These are phyloP conservation scores for Sebastes goodei DNA, from an alignment of 2,797 vertebrate species.

Conservation along the genomic window DNA sequence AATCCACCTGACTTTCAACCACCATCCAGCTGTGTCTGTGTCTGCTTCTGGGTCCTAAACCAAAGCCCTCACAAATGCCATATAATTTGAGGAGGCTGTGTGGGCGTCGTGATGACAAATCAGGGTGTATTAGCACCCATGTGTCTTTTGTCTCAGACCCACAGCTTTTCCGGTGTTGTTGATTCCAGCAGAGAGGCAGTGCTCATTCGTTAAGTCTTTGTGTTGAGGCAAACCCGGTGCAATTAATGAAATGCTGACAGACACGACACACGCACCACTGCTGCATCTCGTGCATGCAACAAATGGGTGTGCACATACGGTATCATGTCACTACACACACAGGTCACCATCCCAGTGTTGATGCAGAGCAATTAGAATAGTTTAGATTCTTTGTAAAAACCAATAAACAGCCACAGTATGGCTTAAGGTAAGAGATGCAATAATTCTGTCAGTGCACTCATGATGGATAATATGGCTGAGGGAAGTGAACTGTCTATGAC, in stretches of 20 bases:
- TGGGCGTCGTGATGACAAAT: constrained; percentile 48
- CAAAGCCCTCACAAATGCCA: not conserved
- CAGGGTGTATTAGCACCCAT: constrained; percentile 7
- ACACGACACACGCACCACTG: constrained; percentile 32
- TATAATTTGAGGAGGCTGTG: constrained; percentile 26
- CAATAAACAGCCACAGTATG: constrained; percentile 8
- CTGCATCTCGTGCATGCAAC: constrained; percentile 35
- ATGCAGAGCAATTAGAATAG: constrained; percentile 31
- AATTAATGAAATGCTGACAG: constrained; percentile 68
- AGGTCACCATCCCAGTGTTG: not conserved
- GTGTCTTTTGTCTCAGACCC: constrained; percentile 36
- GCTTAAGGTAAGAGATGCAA: constrained; percentile 16
- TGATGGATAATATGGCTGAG: constrained; percentile 15
- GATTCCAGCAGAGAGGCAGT: constrained; percentile 41
- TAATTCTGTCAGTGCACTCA: constrained; percentile 18
- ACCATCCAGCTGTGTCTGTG: too few species aligned
- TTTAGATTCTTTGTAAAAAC: constrained; percentile 30
- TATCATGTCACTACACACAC: not conserved
- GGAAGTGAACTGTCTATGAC: constrained; percentile 23
- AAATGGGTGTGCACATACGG: constrained; percentile 12
- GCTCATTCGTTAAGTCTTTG: constrained; percentile 35
- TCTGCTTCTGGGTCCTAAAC: too few species aligned
- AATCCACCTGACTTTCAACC: too few species aligned
- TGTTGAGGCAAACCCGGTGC: constrained; percentile 43
- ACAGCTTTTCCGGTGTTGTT: constrained; percentile 27